phyloP scores from a whole-genome alignment of 2,888 invertebrate genomes.

The Lasioglossum calceatum region DNA sequence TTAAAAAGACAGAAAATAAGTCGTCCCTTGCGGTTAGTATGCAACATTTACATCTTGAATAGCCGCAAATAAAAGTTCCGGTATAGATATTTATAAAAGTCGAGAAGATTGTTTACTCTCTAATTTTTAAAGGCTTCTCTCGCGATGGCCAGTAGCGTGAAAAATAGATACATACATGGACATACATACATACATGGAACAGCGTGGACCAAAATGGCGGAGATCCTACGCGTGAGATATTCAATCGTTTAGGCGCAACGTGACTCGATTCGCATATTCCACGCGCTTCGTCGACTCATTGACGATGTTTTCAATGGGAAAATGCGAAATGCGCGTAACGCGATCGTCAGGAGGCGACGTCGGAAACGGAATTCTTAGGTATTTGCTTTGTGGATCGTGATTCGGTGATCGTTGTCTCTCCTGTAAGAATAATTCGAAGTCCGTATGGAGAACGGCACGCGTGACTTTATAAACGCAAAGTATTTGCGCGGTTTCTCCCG shows the following conservation, averaged over 20 bases:
- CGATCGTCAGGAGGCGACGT: background rate
- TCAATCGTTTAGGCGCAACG: background rate
- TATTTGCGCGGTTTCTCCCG: slow-evolving; percentile 65
- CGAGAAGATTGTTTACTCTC: too few relatives aligned
- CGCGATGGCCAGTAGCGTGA: too few relatives aligned
- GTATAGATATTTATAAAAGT: background rate
- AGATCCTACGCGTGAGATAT: background rate
- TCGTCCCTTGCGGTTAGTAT: too few relatives aligned
- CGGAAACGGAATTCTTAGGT: background rate
- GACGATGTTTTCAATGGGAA: background rate
- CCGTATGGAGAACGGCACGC: slow-evolving; percentile 28
- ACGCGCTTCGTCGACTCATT: background rate
- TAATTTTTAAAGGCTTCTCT: too few relatives aligned
- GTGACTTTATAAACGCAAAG: slow-evolving; percentile 51
- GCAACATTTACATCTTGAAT: background rate
- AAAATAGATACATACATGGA: background rate
- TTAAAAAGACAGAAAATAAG: too few relatives aligned
- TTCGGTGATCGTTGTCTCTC: slow-evolving; percentile 16
- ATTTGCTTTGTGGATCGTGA: slow-evolving; percentile 1
- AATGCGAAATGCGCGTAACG: background rate
- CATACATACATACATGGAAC: background rate
- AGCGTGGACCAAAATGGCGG: slow-evolving; percentile 5
- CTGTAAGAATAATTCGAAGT: slow-evolving; percentile 55
- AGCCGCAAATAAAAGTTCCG: background rate
- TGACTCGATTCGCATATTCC: background rate